These are phyloP conservation scores for Macrophya alboannulata DNA, from an alignment of 2,888 invertebrate species.

Conservation along the genomic window DNA sequence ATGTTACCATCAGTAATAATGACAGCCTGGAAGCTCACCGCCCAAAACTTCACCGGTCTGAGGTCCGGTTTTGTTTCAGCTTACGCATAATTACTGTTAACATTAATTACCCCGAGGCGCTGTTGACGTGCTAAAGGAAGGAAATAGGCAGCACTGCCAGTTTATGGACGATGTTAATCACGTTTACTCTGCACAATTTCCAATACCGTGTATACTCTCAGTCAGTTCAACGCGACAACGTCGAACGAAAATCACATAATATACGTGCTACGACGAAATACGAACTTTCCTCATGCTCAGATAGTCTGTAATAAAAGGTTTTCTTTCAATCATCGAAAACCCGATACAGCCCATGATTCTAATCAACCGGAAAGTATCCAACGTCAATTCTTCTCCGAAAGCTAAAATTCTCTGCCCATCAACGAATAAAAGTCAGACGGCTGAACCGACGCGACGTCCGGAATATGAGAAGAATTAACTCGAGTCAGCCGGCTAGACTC, in stretches of 20 bases:
- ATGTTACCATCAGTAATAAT: slow-evolving; percentile 26
- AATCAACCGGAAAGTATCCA: neutral
- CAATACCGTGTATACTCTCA: neutral
- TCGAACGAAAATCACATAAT: neutral
- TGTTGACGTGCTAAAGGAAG: slow-evolving; percentile 15
- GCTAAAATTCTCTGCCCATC: neutral
- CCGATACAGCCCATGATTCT: neutral
- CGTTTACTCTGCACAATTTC: slow-evolving; percentile 15
- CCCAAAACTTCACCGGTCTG: slow-evolving; percentile 19
- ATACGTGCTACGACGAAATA: neutral
- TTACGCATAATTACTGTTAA: slow-evolving; percentile 44
- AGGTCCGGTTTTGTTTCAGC: slow-evolving; percentile 32
- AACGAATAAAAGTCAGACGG: neutral
- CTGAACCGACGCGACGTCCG: neutral
- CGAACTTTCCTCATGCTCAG: neutral
- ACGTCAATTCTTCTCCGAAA: neutral
- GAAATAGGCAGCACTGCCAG: slow-evolving; percentile 2
- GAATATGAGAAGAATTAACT: slow-evolving; percentile 19
- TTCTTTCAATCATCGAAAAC: neutral
- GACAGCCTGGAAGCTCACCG: slow-evolving; percentile 23
- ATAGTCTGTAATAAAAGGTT: neutral
- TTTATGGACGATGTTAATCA: slow-evolving; percentile 24
- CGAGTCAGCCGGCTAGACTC: neutral
- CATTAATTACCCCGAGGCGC: slow-evolving; percentile 20
- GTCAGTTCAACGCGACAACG: slow-evolving; percentile 3